These are phyloP conservation scores for Tribolium freemani DNA, from an alignment of 2,888 invertebrate genomes.

Conservation along the genomic window DNA sequence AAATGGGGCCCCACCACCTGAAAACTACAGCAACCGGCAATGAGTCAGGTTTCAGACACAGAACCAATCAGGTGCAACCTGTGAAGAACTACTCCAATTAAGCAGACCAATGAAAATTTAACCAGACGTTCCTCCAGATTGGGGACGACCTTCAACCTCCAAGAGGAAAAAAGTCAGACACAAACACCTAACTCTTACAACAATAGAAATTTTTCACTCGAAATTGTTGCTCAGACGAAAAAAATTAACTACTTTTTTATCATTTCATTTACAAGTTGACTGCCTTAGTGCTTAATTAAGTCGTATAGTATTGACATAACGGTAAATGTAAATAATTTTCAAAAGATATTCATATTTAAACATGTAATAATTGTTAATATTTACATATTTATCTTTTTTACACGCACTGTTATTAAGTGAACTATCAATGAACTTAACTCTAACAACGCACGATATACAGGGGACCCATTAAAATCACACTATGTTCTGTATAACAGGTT, in stretches of 20 bases:
- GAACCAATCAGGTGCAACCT: background rate
- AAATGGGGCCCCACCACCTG: background rate
- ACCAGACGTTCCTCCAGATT: slow-evolving; percentile 17
- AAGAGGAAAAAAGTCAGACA: background rate
- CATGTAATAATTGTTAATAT: background rate
- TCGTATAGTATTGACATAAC: background rate
- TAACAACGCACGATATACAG: background rate
- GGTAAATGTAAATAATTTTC: background rate
- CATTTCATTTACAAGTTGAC: background rate
- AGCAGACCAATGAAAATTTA: slow-evolving; percentile 11
- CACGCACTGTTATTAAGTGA: background rate
- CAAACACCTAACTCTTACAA: slow-evolving; percentile 7
- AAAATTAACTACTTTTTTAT: background rate
- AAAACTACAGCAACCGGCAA: background rate
- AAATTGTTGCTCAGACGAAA: background rate
- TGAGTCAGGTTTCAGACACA: background rate
- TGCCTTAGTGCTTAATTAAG: background rate
- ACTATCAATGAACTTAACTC: background rate
- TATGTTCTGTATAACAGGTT: background rate
- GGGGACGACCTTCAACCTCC: slow-evolving; percentile 2
- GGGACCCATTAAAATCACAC: background rate
- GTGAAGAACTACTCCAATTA: background rate
- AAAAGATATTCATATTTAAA: background rate
- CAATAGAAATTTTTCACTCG: background rate
- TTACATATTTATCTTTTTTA: background rate